A percentile compares a stretch with the other conserved stretches of the same genome.
These are phyloP conservation scores for Carabus problematicus DNA, from an alignment of 2,888 invertebrate genomes.

Conservation along the genomic window DNA sequence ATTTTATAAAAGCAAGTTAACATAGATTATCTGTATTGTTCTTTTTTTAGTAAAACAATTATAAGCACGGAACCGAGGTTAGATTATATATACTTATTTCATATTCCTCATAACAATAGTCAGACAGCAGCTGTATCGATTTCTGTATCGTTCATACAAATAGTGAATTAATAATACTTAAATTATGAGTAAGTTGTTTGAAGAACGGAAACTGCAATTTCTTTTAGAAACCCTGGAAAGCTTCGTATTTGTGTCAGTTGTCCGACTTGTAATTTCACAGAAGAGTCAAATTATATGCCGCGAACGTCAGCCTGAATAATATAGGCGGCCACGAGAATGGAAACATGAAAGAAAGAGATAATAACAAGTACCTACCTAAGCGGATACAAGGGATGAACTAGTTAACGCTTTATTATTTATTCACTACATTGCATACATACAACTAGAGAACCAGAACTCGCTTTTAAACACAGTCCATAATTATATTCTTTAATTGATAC, in stretches of 20 bases:
- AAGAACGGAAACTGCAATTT: constrained; percentile 8
- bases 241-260: constrained; percentile 17
- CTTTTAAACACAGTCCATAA: too few species aligned
- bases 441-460: too few species aligned
- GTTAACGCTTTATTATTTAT: constrained; percentile 30
- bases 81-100: background rate
- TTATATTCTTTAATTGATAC: too few species aligned
- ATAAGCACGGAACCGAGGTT: background rate
- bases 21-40: background rate
- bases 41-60: background rate
- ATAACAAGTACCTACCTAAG: constrained; percentile 17
- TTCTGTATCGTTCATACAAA: constrained; percentile 12
- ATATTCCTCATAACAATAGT: background rate
- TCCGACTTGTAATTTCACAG: constrained; percentile 36
- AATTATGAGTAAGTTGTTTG: constrained; percentile 37
- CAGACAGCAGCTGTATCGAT: constrained; percentile 9
- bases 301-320: constrained; percentile 22
- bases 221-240: background rate
- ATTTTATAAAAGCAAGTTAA: background rate
- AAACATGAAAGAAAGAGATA: constrained; percentile 16
- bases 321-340: constrained; percentile 13
- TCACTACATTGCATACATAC: constrained; percentile 4
- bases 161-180: constrained; percentile 35
- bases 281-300: constrained; percentile 31
- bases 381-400: constrained; percentile 16